These are phyloP conservation scores for Notothenia coriiceps DNA, from an alignment of 2,113 vertebrate genomes.

Conservation along the genomic window DNA sequence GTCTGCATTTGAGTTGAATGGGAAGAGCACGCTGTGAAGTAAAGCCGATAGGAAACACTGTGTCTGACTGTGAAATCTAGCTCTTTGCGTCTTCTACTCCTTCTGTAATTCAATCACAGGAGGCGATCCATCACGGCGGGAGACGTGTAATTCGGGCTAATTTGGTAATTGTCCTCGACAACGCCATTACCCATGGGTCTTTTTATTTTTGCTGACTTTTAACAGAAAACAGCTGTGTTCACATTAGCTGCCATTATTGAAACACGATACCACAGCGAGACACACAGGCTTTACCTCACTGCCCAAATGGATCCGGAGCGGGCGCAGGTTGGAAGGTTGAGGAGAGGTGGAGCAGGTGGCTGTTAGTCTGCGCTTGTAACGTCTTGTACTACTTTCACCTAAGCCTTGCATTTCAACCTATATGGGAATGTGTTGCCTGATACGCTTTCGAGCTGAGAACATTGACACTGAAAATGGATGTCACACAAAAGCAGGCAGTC, in stretches of 20 bases:
- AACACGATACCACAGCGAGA: conserved; percentile 54
- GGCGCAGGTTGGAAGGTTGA: conserved; percentile 23
- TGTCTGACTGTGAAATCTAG: conserved; percentile 48
- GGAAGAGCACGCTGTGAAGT: conserved; percentile 37
- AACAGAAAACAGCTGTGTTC: conserved; percentile 76
- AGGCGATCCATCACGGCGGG: conserved; percentile 65
- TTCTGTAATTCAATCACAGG: conserved; percentile 74
- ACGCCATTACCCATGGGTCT: conserved; percentile 72
- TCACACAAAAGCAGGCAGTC: conserved; percentile 68
- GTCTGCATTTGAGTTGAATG: conserved; percentile 31
- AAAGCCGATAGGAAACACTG: conserved; percentile 38
- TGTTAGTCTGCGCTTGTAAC: conserved; percentile 43
- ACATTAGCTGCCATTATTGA: conserved; percentile 67
- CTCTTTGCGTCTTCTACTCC: conserved; percentile 21
- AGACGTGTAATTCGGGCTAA: conserved; percentile 74
- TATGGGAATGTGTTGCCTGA: conserved; percentile 50
- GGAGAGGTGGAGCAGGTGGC: conserved; percentile 14
- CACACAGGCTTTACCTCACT: conserved; percentile 10
- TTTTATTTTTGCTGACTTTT: conserved; percentile 74
- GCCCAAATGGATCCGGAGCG: conserved; percentile 33
- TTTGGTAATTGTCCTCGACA: conserved; percentile 79
- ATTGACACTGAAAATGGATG: conserved; percentile 78
- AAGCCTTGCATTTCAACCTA: conserved; percentile 21
- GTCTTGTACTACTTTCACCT: conserved; percentile 48
- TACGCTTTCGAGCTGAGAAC: conserved; percentile 53